These are phyloP conservation scores for Morphnarchus princeps DNA, from an alignment of 2,113 vertebrate species.

Conservation along the genomic window DNA sequence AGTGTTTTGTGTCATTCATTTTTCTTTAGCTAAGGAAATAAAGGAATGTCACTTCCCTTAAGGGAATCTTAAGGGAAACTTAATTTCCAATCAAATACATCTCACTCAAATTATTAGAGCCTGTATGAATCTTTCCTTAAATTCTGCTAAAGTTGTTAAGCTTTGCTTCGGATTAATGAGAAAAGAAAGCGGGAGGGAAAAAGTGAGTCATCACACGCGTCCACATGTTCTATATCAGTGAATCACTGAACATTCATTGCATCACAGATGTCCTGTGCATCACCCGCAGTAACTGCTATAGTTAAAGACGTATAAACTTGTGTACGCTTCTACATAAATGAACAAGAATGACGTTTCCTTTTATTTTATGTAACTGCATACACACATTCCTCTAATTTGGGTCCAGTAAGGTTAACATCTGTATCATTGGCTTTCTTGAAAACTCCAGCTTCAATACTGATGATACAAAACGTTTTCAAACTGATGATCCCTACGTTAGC, in stretches of 20 bases:
- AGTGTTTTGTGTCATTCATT: neutral
- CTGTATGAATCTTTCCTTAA: neutral
- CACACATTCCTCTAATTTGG: neutral
- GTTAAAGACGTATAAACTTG: neutral
- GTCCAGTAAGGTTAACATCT: neutral
- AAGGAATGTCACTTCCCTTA: neutral
- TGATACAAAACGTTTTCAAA: neutral
- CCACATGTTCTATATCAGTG: neutral
- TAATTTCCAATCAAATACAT: neutral
- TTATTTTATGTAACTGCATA: neutral
- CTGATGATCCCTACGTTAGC: neutral
- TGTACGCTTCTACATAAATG: neutral
- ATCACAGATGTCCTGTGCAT: slow-evolving; percentile 40
- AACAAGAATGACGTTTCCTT: neutral
- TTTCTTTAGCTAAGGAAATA: neutral
- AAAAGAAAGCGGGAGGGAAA: slow-evolving; percentile 5
- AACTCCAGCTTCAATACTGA: neutral
- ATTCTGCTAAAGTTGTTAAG: neutral
- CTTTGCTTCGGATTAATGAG: neutral
- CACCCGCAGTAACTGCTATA: neutral
- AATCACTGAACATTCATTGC: slow-evolving; percentile 31
- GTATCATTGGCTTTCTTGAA: neutral
- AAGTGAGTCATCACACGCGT: slow-evolving; percentile 13
- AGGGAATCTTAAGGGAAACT: neutral
- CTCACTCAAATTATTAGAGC: neutral